A percentile compares a stretch with the other conserved stretches of the same genome.
phyloP scores from a whole-genome alignment of 2,113 vertebrate species.

The Tachysurus fulvidraco region DNA sequence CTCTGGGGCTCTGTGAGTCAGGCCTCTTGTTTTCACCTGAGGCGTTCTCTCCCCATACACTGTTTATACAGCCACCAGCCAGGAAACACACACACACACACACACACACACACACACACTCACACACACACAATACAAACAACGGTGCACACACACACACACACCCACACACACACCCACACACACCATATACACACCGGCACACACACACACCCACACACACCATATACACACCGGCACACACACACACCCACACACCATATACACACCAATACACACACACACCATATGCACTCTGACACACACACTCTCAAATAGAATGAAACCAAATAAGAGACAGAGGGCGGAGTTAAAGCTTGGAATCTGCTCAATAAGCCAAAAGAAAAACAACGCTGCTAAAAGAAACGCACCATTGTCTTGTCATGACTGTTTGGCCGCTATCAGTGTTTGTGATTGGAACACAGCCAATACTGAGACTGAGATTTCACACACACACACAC shows the following conservation, averaged over 20 bases:
- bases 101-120: conserved; percentile 25
- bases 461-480: conserved; percentile 12
- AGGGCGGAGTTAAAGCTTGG: conserved; percentile 3
- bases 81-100: conserved; percentile 31
- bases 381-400: conserved; percentile 28
- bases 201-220: conserved; percentile 18
- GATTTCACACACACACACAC: background rate
- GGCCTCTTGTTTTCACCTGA: conserved; percentile 39
- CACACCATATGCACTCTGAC: background rate
- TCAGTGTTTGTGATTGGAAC: background rate
- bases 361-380: conserved; percentile 36
- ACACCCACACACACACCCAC: no score
- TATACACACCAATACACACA: background rate
- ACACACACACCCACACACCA: background rate
- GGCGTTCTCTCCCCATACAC: conserved; percentile 37
- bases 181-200: conserved; percentile 9
- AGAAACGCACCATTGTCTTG: conserved; percentile 22
- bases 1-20: conserved; percentile 33
- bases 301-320: conserved; percentile 1
- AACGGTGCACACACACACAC: no score
- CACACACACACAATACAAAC: no score
- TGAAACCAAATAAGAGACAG: conserved; percentile 4
- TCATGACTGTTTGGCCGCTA: conserved; percentile 18
- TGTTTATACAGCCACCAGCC: conserved; percentile 46
- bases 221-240: conserved; percentile 35